Evolutionary conservation across 2,888 invertebrate species (phyloP).

Genomic region (Drosophila pegasa): DNA sequence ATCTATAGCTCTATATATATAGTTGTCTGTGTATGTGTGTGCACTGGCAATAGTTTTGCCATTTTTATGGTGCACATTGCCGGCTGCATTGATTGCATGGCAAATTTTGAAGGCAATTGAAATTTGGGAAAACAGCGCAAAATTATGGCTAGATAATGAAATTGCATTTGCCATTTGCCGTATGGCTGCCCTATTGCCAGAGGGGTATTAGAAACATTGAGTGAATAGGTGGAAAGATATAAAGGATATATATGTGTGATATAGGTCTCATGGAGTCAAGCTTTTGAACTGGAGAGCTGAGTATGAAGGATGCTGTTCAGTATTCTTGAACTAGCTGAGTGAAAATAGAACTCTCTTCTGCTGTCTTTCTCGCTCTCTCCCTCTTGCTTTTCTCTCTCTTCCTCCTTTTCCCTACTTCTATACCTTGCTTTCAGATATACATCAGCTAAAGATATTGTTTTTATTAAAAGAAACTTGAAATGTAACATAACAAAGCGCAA

Average conservation of each 20-base stretch:
- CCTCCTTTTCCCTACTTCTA: too few relatives aligned
- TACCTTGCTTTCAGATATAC: too few relatives aligned
- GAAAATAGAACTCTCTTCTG: too few relatives aligned
- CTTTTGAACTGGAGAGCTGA: neutral
- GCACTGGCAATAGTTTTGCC: slow-evolving; percentile 64
- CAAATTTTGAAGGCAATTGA: slow-evolving; percentile 75
- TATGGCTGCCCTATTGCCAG: neutral
- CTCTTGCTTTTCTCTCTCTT: neutral
- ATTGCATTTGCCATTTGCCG: slow-evolving; percentile 31
- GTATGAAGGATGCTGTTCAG: neutral
- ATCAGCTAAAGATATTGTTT: too few relatives aligned
- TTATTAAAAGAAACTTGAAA: too few relatives aligned
- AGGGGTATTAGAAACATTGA: neutral
- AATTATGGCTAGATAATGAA: slow-evolving; percentile 46
- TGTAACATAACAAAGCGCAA: neutral
- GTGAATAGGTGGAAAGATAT: neutral
- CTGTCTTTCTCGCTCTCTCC: neutral
- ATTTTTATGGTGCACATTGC: slow-evolving; percentile 65
- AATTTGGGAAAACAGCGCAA: slow-evolving; percentile 52
- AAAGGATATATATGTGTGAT: neutral
- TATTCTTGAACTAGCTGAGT: neutral
- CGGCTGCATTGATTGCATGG: slow-evolving; percentile 71
- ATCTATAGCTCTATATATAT: slow-evolving; percentile 13
- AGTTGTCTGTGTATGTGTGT: slow-evolving; percentile 14
- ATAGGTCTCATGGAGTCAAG: too few relatives aligned